These are phyloP conservation scores for Oncorhynchus masou DNA, from an alignment of 2,113 vertebrate genomes.

Conservation along the genomic window DNA sequence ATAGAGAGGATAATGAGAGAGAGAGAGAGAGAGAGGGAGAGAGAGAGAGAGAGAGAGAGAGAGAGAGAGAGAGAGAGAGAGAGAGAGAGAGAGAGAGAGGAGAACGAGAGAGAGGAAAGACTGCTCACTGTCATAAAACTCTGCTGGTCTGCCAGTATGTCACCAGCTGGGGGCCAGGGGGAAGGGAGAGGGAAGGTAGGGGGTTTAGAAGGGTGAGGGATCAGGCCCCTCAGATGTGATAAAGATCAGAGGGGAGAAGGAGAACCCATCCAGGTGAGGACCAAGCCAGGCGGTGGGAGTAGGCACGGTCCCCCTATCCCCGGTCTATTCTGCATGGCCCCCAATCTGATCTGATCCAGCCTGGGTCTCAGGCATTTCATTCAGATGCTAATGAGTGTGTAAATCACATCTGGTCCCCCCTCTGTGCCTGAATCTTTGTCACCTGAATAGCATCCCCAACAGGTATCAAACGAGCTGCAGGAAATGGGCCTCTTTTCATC, in stretches of 20 bases:
- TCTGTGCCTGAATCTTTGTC: conserved; percentile 88
- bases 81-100: background rate
- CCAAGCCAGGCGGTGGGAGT: conserved; percentile 3
- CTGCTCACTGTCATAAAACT: conserved; percentile 88
- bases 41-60: no score
- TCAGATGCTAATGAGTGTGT: conserved; percentile 99
- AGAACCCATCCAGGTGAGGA: conserved; percentile 45
- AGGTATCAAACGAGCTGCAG: conserved; percentile 98
- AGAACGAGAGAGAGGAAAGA: conserved; percentile 39
- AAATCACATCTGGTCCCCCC: conserved; percentile 99
- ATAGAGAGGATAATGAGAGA: conserved; percentile 33
- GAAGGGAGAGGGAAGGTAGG: conserved; percentile 63
- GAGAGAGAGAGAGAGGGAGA: background rate
- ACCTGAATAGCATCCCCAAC: conserved; percentile 98
- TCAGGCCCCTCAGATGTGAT: conserved; percentile 92
- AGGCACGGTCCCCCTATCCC: conserved; percentile 5
- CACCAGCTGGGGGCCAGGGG: conserved; percentile 89
- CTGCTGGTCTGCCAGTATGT: conserved; percentile 65
- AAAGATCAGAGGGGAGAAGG: conserved; percentile 88
- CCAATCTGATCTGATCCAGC: conserved; percentile 73
- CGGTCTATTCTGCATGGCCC: conserved; percentile 9
- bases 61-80: no score
- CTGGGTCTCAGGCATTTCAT: conserved; percentile 88
- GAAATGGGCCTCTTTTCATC: conserved; percentile 88
- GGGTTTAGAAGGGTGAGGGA: conserved; percentile 69